Evolutionary conservation across 2,113 vertebrate genomes (phyloP).

Genomic region (Emydocephalus ijimae): DNA sequence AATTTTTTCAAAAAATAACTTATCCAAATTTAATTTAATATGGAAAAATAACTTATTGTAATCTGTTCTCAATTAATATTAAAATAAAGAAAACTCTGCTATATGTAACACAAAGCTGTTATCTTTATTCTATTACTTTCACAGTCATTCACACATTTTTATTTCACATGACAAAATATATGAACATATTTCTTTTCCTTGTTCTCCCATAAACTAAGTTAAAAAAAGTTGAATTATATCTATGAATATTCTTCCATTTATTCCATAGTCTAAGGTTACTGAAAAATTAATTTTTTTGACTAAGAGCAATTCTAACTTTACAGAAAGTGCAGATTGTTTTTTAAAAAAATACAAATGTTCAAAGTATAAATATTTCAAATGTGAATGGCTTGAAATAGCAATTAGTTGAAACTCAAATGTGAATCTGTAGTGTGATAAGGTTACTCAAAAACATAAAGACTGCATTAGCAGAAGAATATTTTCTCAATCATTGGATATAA

Average conservation of each 20-base stretch:
- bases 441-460: background rate
- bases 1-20: background rate
- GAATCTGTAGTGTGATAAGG: background rate
- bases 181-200: background rate
- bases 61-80: background rate
- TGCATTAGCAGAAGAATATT: background rate
- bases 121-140: background rate
- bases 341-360: background rate
- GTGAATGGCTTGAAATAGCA: conserved; percentile 25
- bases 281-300: background rate
- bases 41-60: background rate
- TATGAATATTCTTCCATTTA: background rate
- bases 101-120: background rate
- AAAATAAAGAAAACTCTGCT: background rate
- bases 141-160: background rate
- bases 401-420: background rate
- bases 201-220: background rate
- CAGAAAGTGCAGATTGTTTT: conserved; percentile 6
- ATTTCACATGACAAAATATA: background rate
- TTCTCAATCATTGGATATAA: background rate
- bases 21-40: background rate
- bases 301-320: background rate
- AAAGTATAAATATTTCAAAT: background rate
- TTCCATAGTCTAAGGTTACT: background rate
- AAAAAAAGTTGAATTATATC: background rate